These are phyloP conservation scores for Proisotoma minuta DNA, from an alignment of 2,888 invertebrate species.

Conservation along the genomic window DNA sequence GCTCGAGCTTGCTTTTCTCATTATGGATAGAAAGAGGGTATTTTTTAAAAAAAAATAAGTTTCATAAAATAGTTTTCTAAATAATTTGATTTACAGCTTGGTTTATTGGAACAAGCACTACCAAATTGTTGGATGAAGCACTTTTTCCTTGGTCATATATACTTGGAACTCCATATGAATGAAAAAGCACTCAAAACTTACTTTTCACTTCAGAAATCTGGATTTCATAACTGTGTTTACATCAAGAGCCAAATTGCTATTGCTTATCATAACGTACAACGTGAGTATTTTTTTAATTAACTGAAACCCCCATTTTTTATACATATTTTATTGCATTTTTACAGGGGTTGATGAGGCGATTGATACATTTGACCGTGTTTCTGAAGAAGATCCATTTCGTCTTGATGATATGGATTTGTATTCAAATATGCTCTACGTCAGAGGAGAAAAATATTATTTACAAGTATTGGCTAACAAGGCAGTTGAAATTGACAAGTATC, in stretches of 20 bases:
- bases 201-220: constrained; percentile 67
- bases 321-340: constrained; percentile 47
- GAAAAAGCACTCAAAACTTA: constrained; percentile 76
- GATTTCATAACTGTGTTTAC: constrained; percentile 83
- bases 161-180: constrained; percentile 80
- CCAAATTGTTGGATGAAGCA: constrained; percentile 93
- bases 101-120: constrained; percentile 51
- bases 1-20: constrained; percentile 80
- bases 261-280: constrained; percentile 85
- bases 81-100: constrained; percentile 49
- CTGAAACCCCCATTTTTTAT: constrained; percentile 11
- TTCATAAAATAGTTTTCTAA: neutral
- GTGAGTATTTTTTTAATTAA: constrained; percentile 53
- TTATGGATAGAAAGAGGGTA: constrained; percentile 73
- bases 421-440: constrained; percentile 91
- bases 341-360: constrained; percentile 85
- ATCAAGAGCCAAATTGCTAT: constrained; percentile 87
- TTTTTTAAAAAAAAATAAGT: constrained; percentile 3
- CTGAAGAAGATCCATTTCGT: constrained; percentile 83
- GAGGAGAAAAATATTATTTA: constrained; percentile 84
- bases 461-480: constrained; percentile 90
- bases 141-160: constrained; percentile 84
- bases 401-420: constrained; percentile 94
- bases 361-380: constrained; percentile 73
- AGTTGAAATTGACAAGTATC: constrained; percentile 89